A percentile compares a stretch with the other conserved stretches of the same genome.
Evolutionary conservation across 1,140 invertebrate genomes (phyloP).

Genomic region (Drosophila tani): DNA sequence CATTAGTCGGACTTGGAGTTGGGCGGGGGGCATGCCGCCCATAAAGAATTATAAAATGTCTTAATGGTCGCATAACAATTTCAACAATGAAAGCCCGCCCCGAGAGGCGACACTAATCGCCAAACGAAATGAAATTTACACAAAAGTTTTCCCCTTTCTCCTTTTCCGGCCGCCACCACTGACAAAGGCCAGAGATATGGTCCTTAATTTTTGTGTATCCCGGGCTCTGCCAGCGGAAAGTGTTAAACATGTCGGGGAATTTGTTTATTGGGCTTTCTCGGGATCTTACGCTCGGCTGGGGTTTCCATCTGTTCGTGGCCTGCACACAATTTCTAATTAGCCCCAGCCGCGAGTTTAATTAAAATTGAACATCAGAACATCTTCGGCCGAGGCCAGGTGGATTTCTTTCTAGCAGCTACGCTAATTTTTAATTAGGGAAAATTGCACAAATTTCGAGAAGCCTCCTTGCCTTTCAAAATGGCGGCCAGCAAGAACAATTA

Average conservation of each 20-base stretch:
- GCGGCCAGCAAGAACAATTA: constrained; percentile 61
- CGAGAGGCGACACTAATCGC: constrained; percentile 80
- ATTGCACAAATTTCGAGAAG: constrained; percentile 60
- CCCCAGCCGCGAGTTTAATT: constrained; percentile 70
- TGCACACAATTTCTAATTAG: constrained; percentile 76
- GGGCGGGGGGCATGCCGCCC: constrained; percentile 17
- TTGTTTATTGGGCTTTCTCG: constrained; percentile 78
- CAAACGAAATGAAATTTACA: constrained; percentile 83
- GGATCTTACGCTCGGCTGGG: constrained; percentile 36
- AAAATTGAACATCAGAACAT: constrained; percentile 67
- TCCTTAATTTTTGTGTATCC: constrained; percentile 53
- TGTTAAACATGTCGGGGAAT: constrained; percentile 83
- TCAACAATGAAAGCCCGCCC: constrained; percentile 65
- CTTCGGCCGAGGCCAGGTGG: constrained; percentile 62
- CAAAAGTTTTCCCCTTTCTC: constrained; percentile 66
- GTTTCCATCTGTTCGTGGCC: constrained; percentile 56
- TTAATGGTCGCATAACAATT: constrained; percentile 83
- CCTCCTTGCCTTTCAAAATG: constrained; percentile 62
- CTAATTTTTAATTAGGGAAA: constrained; percentile 81
- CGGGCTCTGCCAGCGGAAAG: constrained; percentile 70
- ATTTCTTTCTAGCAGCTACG: constrained; percentile 45
- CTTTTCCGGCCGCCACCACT: constrained; percentile 7
- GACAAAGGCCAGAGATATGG: constrained; percentile 72
- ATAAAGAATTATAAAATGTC: constrained; percentile 84
- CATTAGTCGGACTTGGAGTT: constrained; percentile 60